Evolutionary conservation across 2,888 invertebrate genomes (phyloP).

Genomic region (Caenorhabditis zanzibari): DNA sequence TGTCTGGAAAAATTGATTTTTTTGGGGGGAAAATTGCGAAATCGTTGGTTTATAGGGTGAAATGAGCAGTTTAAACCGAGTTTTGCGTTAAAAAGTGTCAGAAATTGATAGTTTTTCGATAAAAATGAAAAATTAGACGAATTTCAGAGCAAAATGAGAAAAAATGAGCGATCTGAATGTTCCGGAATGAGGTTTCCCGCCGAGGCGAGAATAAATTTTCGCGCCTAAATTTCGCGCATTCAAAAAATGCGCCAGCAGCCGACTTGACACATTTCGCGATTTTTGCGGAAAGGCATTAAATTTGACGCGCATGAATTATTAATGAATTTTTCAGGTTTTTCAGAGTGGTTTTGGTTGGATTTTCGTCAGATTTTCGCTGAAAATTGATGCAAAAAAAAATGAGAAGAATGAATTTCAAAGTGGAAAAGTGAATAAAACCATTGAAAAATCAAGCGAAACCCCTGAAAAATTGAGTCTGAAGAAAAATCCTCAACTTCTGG

Average conservation of each 20-base stretch:
- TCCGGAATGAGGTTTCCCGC: conserved; percentile 3
- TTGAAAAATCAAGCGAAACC: background rate
- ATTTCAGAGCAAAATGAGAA: background rate
- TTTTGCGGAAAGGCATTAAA: conserved; percentile 9
- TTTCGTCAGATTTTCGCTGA: background rate
- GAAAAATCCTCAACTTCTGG: too few species aligned
- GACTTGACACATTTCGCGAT: conserved; percentile 5
- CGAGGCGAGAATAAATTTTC: conserved; percentile 17
- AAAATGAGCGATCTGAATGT: background rate
- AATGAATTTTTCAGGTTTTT: background rate
- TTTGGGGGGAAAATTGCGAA: background rate
- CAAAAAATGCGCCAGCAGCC: conserved; percentile 29
- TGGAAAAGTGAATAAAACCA: background rate
- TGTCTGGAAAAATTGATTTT: background rate
- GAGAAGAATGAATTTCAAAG: too few species aligned
- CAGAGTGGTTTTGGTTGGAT: background rate
- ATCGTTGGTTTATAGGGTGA: background rate
- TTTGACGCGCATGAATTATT: conserved; percentile 21
- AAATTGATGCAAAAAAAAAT: background rate
- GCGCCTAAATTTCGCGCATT: conserved; percentile 54
- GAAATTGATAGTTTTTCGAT: background rate
- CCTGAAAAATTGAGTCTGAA: background rate
- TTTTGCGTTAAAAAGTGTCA: background rate
- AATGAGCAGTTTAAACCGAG: background rate
- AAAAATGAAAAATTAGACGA: background rate